Evolutionary conservation across 2,888 invertebrate genomes (phyloP), one percentile per base, ranked within the genome.

Genomic region (Erebia epiphron): DNA sequence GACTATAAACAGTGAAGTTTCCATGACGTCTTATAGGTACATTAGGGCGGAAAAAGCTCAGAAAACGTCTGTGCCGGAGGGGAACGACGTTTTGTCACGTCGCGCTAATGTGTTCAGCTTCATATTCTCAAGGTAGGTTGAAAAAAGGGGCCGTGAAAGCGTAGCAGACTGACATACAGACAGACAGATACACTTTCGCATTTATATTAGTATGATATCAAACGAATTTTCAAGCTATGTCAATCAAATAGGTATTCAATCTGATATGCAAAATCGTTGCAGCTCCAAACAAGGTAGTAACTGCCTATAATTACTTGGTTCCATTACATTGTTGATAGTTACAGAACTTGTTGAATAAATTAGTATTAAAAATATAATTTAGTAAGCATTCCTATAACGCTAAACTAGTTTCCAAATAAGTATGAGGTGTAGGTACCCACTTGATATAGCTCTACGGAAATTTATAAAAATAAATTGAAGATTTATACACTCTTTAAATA

Each of bases 351-450:
- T 60, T 60, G 16, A 16, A 60, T 60, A 60, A 10, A 60, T 60
- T 60, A 60, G 41, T 60, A 60, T 60, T 60, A 43, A 60, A 58
- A 60, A 41, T 60, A 41, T 60, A 41, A 43, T 60, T 60, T 16
- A 41, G 41, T 43, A 11, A 43, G 60, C 60, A 60, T 60, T 41
- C 60, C 43, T 60, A 16, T n/a, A 41, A 41, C 35, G 35, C 18
- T 8, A 58, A 60, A 60, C 60, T 41, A 41, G 60, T 41, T 41
- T n/a, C 14, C 35, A 60, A 60, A 41, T 60, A 41, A 43, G 41
- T 54, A 54, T 10, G 8, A 10, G n/a, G 14, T 35, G 14, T 14
- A 1, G 9, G 14, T 35, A 26, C 14, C 1, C 9, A 35, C n/a
- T 58, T 58, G 35, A 41, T 60, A 26, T 35, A 9, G 60, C 9